Evolutionary conservation across 2,113 vertebrate species (phyloP).

Genomic region (Acanthisitta chloris): DNA sequence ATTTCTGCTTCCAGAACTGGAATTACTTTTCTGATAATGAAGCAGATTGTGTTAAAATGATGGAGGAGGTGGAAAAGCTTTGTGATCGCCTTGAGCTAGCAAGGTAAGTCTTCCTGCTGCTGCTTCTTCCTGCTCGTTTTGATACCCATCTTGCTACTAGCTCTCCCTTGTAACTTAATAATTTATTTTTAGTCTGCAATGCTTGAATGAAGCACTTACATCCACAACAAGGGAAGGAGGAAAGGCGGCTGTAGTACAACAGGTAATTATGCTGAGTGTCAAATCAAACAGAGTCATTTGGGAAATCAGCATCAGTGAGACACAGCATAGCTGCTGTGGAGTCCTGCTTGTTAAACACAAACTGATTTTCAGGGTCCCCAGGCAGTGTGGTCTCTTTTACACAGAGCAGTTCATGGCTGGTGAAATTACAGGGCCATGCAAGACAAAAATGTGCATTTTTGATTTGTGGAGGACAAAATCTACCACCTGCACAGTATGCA

Average conservation of each 20-base stretch:
- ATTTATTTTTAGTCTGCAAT: constrained; percentile 86
- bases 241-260: constrained; percentile 89
- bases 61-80: constrained; percentile 98
- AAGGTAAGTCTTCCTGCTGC: constrained; percentile 75
- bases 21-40: constrained; percentile 95
- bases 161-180: constrained; percentile 52
- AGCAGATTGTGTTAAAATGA: constrained; percentile 92
- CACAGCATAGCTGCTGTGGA: not conserved
- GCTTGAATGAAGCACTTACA: constrained; percentile 89
- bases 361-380: not conserved
- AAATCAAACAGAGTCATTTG: not conserved
- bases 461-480: not conserved
- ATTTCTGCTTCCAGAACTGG: constrained; percentile 86
- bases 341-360: not conserved
- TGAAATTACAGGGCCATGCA: not conserved
- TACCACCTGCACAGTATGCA: not conserved
- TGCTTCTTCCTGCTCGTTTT: not conserved
- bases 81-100: constrained; percentile 93
- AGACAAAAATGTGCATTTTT: not conserved
- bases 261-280: constrained; percentile 79
- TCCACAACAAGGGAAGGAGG: constrained; percentile 87
- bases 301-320: not conserved
- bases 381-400: not conserved
- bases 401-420: not conserved
- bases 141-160: constrained; percentile 34